Base-by-base conservation (phyloP, 2,888 invertebrate genomes). In the Polylopha cassiicola region DNA sequence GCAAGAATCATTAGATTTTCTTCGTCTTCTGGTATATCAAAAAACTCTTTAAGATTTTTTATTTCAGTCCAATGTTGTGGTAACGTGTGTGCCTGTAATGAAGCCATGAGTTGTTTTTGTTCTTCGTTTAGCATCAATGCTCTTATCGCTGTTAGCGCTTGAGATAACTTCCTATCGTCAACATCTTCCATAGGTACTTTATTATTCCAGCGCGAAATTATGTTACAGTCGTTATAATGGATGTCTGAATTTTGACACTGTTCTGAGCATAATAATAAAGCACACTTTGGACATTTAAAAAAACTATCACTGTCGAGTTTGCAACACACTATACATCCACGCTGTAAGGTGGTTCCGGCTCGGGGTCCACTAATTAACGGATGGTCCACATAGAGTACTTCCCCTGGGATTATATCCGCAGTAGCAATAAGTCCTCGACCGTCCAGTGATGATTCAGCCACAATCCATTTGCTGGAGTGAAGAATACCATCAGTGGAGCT, bases 361-460 rank as follows among this genome's bases (percentile, higher is more conserved):
- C 92, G 87, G 0, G 93, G 92, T 0, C 94, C 94, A 31, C 89
- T 69, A 23, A 94, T 80, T 24, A 94, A 69, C 1, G 94, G 91
- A 36, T 79, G 82, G 64, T 94, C 94, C 6, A 87, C 81, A 59
- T 91, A 93, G 32, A 95, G 87, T 16, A 91, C 67, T 68, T 93
- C 92, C 21, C 92, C 92, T 16, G 84, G 64, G 39, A 75, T 66
- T 23, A 94, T 90, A 58, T 92, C 89, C 46, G 89, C 85, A 2
- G 79, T 87, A 9, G 93, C 91, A 51, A 93, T 87, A 2, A 94
- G 65, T 2, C 94, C 94, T 11, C 92, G 89, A 4, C 93, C 94
- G 26, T 90, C 89, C 4, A 90, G 62, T 9, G 73, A 55, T 0
- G 93, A 92, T 47, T 86, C 73, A 33, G 66, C 76, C 39, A 94